Percentiles rank a stretch among this genome's conserved stretches.
Conservation (phyloP, 2,888 invertebrate species). For the Lymantria dispar region DNA sequence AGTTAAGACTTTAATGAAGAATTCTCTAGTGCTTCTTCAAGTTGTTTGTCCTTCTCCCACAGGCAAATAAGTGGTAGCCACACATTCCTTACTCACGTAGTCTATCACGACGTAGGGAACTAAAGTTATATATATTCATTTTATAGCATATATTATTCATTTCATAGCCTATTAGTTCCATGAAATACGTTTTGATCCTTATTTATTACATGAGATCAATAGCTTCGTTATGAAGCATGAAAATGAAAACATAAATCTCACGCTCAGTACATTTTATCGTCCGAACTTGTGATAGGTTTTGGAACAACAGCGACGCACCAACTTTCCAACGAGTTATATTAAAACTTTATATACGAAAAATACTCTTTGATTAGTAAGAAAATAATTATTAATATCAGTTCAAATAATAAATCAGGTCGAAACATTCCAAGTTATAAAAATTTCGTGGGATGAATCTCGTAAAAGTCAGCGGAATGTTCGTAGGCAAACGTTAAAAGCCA, state of each 20-base stretch:
- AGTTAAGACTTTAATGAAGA: too few species aligned
- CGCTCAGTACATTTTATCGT: slow-evolving; percentile 1
- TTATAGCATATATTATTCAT: neutral
- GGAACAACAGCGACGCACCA: neutral
- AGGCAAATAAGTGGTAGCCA: too few species aligned
- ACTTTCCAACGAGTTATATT: slow-evolving; percentile 4
- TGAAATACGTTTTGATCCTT: neutral
- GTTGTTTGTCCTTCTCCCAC: too few species aligned
- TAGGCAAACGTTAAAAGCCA: slow-evolving; percentile 77
- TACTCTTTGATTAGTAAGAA: slow-evolving; percentile 12
- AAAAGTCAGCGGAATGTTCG: slow-evolving; percentile 70
- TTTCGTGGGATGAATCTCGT: slow-evolving; percentile 68
- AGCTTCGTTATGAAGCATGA: slow-evolving; percentile 11
- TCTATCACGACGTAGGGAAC: too few species aligned
- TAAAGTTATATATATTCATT: too few species aligned
- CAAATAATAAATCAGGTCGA: slow-evolving; percentile 50
- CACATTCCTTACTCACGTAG: too few species aligned
- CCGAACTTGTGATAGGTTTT: slow-evolving; percentile 1
- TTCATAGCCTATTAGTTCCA: neutral
- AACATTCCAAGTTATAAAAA: slow-evolving; percentile 57
- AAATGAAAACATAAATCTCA: slow-evolving; percentile 9
- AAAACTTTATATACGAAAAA: slow-evolving; percentile 23
- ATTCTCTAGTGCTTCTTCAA: too few species aligned
- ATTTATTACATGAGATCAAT: slow-evolving; percentile 4
- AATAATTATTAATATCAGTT: slow-evolving; percentile 59